These are phyloP conservation scores for Cirrhinus mrigala DNA, from an alignment of 2,797 vertebrate genomes.

Conservation along the genomic window DNA sequence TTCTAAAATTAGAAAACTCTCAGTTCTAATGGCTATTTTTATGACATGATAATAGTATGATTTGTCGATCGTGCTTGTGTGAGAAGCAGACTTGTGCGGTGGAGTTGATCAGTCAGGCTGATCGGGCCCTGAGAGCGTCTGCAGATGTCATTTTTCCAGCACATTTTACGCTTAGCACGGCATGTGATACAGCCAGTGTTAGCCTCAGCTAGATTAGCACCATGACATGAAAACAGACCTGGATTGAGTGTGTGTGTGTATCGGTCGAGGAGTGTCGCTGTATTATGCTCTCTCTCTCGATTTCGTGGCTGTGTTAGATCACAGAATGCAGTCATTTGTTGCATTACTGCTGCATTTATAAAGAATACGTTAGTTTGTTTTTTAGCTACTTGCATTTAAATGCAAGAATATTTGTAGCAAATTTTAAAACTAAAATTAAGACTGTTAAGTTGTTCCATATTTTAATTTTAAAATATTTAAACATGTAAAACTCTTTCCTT, in stretches of 20 bases:
- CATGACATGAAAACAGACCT: constrained; percentile 27
- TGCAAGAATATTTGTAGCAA: not conserved
- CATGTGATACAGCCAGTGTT: constrained; percentile 54
- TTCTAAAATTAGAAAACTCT: not conserved
- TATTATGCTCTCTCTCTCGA: constrained; percentile 3
- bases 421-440: not conserved
- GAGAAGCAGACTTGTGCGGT: constrained; percentile 1
- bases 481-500: not conserved
- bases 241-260: constrained; percentile 47
- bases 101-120: constrained; percentile 22
- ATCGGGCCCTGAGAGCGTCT: constrained; percentile 24
- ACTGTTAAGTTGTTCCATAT: constrained; percentile 2
- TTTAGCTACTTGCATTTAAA: constrained; percentile 10
- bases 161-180: constrained; percentile 59
- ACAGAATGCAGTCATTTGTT: constrained; percentile 32
- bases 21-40: not conserved
- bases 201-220: constrained; percentile 54
- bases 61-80: not conserved
- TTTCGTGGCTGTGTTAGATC: constrained; percentile 8
- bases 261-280: constrained; percentile 20
- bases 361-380: not conserved
- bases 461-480: not conserved
- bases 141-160: constrained; percentile 47
- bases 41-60: not conserved
- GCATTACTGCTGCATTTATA: not conserved